Evolutionary conservation across 1,140 invertebrate species (phyloP), one percentile per base, ranked within the genome.

Genomic region (Sycobia sp.): DNA sequence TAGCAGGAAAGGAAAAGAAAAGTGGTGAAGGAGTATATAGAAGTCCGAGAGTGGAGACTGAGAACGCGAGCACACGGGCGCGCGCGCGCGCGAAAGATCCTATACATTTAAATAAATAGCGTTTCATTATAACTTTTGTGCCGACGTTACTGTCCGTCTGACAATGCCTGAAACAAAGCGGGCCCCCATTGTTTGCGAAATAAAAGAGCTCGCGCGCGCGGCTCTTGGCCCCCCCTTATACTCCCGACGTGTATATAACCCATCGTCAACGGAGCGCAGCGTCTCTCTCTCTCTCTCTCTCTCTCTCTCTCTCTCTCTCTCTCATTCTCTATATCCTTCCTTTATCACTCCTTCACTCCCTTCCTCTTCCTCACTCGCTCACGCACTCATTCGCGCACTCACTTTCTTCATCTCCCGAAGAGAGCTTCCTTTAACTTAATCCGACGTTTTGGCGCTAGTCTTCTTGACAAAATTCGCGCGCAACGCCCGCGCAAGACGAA

Each of bases 61-160:
- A n/a, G 29, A 32, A 7, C 29, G 29, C 29, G 29, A 32, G 4
- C 29, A 11, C 29, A 11, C 29, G 29, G 29, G 29, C 29, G 29
- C 29, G 29, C 29, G n/a, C 29, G 29, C 29, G 29, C 29, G 29
- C 5, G 4, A 32, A 32, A 32, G 29, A 11, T 11, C 29, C 5
- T 54, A 54, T 77, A 76, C 74, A 77, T 76, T 77, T 75, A 77
- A 78, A 79, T 79, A 79, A 79, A 79, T 78, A 79, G 76, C 76
- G 75, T 79, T 79, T 79, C 77, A 78, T 79, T 79, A 79, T 77
- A 79, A 79, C 77, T 79, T 79, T 78, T 77, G 75, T 76, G 70
- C 70, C 68, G 74, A 71, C 76, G 76, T 78, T 76, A 76, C 75
- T 78, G 73, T 76, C 74, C 73, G 73, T 69, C 75, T 79, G 75